Evolutionary conservation across 2,113 vertebrate species (phyloP), one percentile per base, ranked within the genome.

Genomic region (Paratilapia polleni): DNA sequence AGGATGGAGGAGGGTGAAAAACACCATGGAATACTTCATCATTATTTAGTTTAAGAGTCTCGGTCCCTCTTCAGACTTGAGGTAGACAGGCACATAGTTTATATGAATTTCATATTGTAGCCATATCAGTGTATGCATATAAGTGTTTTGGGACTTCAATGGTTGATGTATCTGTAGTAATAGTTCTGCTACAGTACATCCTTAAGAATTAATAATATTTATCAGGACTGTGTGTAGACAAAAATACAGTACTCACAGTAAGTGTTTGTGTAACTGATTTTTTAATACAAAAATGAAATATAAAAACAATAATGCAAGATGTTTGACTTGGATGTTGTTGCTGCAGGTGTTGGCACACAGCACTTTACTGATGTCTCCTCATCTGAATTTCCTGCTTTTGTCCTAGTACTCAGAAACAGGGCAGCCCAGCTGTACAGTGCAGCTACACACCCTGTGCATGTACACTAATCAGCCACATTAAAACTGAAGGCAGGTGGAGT

Each of bases 401-500:
- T 60, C 47, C 3, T 4, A 43, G n/a, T 12, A 49, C 17, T 61
- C 22, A 19, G 12, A 4, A 56, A 52, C 26, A 41, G 19, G 38
- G 14, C 78, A 38, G 78, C 52, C 15, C 0, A 4, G 19, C 56
- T 58, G 36, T 61, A 47, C 5, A 58, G 26, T 54, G 57, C 28
- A 80, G 22, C 80, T 77, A n/a, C 38, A 41, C 49, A 77, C 22
- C 13, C 8, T 52, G 77, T 4, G 11, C 38, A 86, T 70, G 22
- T 70, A 81, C 77, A 80, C 3, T 11, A 6, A 20, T 70, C 66
- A 70, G 24, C 66, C 66, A 70, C 66, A 70, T 28, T 70, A 28
- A 70, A 70, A 49, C 15, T 15, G 49, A 28, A 28, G 17, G 24
- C 0, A 70, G 12, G 5, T 12, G 31, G 31, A 63, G 17, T 36